These are phyloP conservation scores for Drosophila hydei DNA, from an alignment of 1,140 invertebrate genomes.

Conservation along the genomic window DNA sequence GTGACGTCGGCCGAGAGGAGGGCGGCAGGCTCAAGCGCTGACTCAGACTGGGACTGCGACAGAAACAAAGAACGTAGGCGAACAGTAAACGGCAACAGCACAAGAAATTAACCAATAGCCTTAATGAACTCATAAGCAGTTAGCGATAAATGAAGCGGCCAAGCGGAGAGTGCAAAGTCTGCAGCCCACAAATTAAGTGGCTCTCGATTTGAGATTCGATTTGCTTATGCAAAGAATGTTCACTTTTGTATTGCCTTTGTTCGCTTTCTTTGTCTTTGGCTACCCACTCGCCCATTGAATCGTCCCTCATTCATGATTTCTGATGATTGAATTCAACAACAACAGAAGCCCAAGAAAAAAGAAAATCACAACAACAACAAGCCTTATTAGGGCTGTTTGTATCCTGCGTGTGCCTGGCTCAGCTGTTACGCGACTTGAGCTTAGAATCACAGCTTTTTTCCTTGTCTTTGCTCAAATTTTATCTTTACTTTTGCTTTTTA, in stretches of 20 bases:
- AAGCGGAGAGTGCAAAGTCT: constrained; percentile 6
- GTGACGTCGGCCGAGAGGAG: constrained; percentile 11
- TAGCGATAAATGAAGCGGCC: constrained; percentile 21
- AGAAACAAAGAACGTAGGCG: not conserved
- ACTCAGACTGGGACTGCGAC: constrained; percentile 54
- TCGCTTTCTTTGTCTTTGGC: constrained; percentile 1
- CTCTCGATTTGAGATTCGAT: not conserved
- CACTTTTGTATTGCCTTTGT: constrained; percentile 7
- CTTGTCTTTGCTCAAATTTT: constrained; percentile 20
- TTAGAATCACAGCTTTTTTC: constrained; percentile 24
- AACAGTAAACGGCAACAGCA: constrained; percentile 24
- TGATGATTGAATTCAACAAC: constrained; percentile 2
- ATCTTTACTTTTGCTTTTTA: constrained; percentile 25
- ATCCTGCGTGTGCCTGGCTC: not conserved
- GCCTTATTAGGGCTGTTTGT: too few relatives aligned
- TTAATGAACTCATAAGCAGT: constrained; percentile 24
- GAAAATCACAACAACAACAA: constrained; percentile 7
- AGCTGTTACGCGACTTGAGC: constrained; percentile 7
- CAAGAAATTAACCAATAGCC: constrained; percentile 28
- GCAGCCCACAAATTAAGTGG: not conserved
- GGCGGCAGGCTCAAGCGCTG: constrained; percentile 41
- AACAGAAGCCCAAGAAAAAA: not conserved
- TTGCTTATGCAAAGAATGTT: not conserved
- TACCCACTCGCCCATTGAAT: not conserved
- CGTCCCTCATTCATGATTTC: constrained; percentile 23